Conservation (phyloP, 35 echinoderm and acorn worm genomes). For the Anneissia japonica region DNA sequence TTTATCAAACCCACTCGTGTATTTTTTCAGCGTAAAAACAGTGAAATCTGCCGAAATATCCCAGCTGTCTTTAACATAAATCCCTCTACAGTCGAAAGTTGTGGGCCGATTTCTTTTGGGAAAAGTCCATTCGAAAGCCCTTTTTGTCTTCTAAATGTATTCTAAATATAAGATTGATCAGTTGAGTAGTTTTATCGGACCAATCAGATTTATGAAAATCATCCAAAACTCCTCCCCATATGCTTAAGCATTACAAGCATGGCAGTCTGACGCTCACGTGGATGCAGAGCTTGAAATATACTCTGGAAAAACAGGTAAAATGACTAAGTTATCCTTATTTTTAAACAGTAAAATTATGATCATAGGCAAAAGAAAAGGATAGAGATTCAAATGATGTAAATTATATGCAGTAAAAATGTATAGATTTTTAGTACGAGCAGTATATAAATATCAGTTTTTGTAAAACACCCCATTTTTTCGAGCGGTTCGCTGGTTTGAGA, state of each 20-base stretch:
- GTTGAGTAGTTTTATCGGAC: neutral
- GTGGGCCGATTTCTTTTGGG: neutral
- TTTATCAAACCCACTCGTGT: neutral
- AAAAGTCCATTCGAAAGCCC: neutral
- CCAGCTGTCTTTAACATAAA: neutral
- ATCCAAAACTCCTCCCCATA: neutral
- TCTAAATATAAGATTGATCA: neutral
- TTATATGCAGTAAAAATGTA: too few relatives aligned
- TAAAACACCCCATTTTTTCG: too few relatives aligned
- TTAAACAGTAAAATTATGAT: too few relatives aligned
- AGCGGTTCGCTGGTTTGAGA: too few relatives aligned
- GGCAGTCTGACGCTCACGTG: neutral
- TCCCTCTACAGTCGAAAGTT: neutral
- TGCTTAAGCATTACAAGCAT: neutral
- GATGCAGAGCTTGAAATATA: too few relatives aligned
- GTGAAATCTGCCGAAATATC: neutral
- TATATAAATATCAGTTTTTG: too few relatives aligned
- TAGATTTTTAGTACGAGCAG: too few relatives aligned
- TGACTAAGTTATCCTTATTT: too few relatives aligned
- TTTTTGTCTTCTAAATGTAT: neutral
- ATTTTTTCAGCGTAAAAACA: neutral
- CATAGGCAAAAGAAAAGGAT: too few relatives aligned
- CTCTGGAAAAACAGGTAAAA: too few relatives aligned
- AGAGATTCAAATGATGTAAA: too few relatives aligned
- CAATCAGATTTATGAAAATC: neutral